Evolutionary conservation across 2,888 invertebrate species (phyloP).

Genomic region (Syrphus vitripennis): DNA sequence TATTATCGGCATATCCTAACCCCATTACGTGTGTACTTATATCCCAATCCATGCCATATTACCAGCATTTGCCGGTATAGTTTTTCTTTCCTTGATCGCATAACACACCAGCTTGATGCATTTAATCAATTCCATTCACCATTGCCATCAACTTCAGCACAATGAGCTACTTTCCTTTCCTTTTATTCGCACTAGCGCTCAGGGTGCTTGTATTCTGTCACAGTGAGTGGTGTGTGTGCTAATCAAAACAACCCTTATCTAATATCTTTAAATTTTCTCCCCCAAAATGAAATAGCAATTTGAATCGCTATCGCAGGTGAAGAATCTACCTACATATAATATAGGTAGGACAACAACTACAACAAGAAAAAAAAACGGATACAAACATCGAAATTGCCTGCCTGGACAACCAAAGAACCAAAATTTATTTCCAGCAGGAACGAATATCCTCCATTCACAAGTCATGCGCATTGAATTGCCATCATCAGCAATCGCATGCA

Average conservation of each 20-base stretch:
- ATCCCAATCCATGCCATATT: neutral
- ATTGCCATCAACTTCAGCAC: neutral
- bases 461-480: constrained; percentile 40
- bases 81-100: constrained; percentile 10
- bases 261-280: neutral
- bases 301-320: constrained; percentile 46
- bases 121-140: constrained; percentile 61
- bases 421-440: neutral
- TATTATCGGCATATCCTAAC: neutral
- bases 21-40: neutral
- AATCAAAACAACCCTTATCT: constrained; percentile 66
- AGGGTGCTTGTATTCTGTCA: neutral
- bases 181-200: constrained; percentile 23
- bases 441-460: neutral
- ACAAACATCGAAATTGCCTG: constrained; percentile 42
- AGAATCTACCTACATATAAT: constrained; percentile 22
- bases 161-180: constrained; percentile 29
- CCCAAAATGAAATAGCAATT: constrained; percentile 26
- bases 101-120: constrained; percentile 61
- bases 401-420: neutral
- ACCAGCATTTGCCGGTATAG: neutral
- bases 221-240: constrained; percentile 6
- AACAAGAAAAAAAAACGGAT: neutral
- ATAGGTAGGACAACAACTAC: neutral
- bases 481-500: constrained; percentile 8